Conservation (phyloP, 2,888 invertebrate species). For the Auanema sp. region DNA sequence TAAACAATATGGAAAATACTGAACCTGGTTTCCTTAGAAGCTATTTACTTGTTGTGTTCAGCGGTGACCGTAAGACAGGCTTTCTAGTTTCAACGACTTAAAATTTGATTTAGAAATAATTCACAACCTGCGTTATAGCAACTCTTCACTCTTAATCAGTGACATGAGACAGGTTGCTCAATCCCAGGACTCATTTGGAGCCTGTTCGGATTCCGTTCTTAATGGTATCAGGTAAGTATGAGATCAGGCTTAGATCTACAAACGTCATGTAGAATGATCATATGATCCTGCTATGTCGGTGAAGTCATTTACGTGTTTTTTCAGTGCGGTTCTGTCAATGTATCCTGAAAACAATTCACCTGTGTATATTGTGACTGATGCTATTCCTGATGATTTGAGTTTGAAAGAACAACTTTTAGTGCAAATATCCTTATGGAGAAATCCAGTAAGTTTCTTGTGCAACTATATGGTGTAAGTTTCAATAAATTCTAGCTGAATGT, state of each 20-base stretch:
- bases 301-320: too few relatives aligned
- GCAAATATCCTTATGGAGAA: slow-evolving; percentile 39
- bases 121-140: slow-evolving; percentile 21
- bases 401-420: slow-evolving; percentile 33
- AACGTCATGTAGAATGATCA: too few relatives aligned
- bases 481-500: slow-evolving; percentile 35
- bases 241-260: too few relatives aligned
- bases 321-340: slow-evolving; percentile 27
- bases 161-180: slow-evolving; percentile 28
- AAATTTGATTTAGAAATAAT: too few relatives aligned
- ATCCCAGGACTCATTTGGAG: slow-evolving; percentile 26
- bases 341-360: slow-evolving; percentile 37
- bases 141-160: slow-evolving; percentile 20
- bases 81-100: too few relatives aligned
- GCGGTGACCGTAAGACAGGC: slow-evolving; percentile 32
- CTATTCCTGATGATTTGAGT: slow-evolving; percentile 37
- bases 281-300: too few relatives aligned
- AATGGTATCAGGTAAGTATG: slow-evolving; percentile 20
- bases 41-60: slow-evolving; percentile 44
- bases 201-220: slow-evolving; percentile 38
- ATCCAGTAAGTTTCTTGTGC: slow-evolving; percentile 24
- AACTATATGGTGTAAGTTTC: neutral
- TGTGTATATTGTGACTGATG: slow-evolving; percentile 51
- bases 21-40: slow-evolving; percentile 37
- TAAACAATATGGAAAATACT: slow-evolving; percentile 19